Conservation (phyloP, 2,888 invertebrate species). For the Cabera pusaria region DNA sequence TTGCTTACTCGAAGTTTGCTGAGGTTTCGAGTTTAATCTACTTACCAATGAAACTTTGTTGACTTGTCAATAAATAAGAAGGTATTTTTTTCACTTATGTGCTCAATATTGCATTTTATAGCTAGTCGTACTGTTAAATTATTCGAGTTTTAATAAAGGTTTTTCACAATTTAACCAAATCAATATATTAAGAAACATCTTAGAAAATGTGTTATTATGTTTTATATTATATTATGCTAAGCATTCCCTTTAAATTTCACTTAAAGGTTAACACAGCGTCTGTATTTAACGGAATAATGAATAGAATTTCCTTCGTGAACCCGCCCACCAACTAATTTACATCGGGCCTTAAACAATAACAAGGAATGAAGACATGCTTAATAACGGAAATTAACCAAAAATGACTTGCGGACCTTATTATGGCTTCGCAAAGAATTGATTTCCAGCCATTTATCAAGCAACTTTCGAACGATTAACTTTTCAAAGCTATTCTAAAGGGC, state of each 20-base stretch:
- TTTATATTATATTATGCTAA: too few species aligned
- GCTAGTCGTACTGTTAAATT: too few species aligned
- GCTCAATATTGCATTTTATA: too few species aligned
- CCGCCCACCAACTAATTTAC: constrained; percentile 60
- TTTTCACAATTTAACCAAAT: too few species aligned
- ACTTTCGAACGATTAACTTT: constrained; percentile 3
- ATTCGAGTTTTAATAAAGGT: too few species aligned
- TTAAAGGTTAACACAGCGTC: neutral
- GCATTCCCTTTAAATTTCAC: too few species aligned
- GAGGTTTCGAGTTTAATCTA: constrained; percentile 30
- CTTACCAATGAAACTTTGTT: constrained; percentile 27
- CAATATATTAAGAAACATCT: too few species aligned
- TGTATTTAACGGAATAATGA: constrained; percentile 50
- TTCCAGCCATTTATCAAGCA: constrained; percentile 31
- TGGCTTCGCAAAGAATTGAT: constrained; percentile 50
- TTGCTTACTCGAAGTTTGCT: constrained; percentile 15
- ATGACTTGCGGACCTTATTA: constrained; percentile 48
- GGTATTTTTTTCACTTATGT: constrained; percentile 10
- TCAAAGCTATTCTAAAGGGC: neutral
- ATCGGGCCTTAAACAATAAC: constrained; percentile 64
- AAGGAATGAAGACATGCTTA: constrained; percentile 57
- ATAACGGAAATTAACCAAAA: constrained; percentile 62
- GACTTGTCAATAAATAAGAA: constrained; percentile 19
- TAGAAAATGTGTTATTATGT: too few species aligned
- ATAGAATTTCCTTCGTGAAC: constrained; percentile 54